Conservation (phyloP, 2,797 vertebrate genomes). For the Decapterus maruadsi region DNA sequence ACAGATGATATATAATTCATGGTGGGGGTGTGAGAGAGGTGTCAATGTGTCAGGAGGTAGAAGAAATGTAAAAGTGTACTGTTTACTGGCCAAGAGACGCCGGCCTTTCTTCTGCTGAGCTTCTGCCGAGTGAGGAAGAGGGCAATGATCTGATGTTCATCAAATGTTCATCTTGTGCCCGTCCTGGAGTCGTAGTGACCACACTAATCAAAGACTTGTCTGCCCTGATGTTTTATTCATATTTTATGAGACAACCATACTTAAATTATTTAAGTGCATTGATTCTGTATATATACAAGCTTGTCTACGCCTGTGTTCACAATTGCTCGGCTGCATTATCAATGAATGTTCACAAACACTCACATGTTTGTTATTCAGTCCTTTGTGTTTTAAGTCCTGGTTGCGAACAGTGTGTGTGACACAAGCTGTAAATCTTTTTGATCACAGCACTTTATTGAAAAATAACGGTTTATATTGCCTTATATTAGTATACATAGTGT, state of each 20-base stretch:
- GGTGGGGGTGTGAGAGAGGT: constrained; percentile 85
- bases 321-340: constrained; percentile 68
- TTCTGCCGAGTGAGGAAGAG: constrained; percentile 62
- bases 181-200: constrained; percentile 77
- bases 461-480: too few relatives aligned
- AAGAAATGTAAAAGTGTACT: constrained; percentile 87
- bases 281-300: constrained; percentile 84
- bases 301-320: constrained; percentile 67
- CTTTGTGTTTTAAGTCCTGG: constrained; percentile 54
- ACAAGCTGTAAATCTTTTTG: neutral
- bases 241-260: constrained; percentile 79
- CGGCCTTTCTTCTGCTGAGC: constrained; percentile 69
- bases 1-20: constrained; percentile 90
- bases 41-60: constrained; percentile 89
- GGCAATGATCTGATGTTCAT: constrained; percentile 76
- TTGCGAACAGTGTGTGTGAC: constrained; percentile 3
- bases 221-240: constrained; percentile 83
- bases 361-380: constrained; percentile 53
- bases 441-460: neutral
- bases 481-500: neutral
- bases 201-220: constrained; percentile 84
- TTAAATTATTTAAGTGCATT: constrained; percentile 87
- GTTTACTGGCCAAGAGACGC: constrained; percentile 86
- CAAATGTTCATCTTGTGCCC: constrained; percentile 81
- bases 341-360: constrained; percentile 62